Percentiles rank a stretch among this genome's conserved stretches.
Conservation (phyloP, 2,888 invertebrate genomes). For the Enoplolaimus lenunculus region DNA sequence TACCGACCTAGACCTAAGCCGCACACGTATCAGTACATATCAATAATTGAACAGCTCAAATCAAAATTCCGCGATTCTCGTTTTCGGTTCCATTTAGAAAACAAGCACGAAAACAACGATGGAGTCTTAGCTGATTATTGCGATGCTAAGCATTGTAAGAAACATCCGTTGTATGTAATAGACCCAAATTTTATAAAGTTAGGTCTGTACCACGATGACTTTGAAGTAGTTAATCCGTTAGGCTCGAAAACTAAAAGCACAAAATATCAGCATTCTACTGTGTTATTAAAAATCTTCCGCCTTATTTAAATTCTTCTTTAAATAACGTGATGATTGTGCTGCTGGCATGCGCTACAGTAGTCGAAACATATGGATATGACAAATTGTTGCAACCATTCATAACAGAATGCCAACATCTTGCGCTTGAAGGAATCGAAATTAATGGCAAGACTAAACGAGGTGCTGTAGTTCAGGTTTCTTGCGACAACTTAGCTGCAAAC, state of each 20-base stretch:
- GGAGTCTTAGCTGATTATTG: background rate
- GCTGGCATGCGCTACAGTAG: background rate
- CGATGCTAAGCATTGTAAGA: background rate
- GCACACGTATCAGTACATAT: background rate
- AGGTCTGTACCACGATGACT: background rate
- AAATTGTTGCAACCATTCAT: background rate
- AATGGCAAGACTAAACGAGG: background rate
- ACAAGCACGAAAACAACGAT: background rate
- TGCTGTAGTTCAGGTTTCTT: background rate
- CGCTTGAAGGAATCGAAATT: background rate
- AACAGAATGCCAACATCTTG: background rate
- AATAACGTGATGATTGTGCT: background rate
- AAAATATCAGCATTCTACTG: background rate
- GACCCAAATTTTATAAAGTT: background rate
- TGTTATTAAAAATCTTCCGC: background rate
- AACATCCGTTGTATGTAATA: background rate
- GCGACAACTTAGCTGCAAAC: background rate
- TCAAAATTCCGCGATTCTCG: background rate
- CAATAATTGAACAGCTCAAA: background rate
- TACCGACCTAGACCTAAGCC: background rate
- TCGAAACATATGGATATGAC: background rate
- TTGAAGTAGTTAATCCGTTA: background rate
- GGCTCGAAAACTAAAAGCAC: background rate
- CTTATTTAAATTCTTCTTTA: background rate
- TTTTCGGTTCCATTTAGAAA: background rate